Percentiles rank a stretch among this genome's conserved stretches.
Conservation (phyloP, 35 echinoderm and acorn worm species). For the Amphiura filiformis region DNA sequence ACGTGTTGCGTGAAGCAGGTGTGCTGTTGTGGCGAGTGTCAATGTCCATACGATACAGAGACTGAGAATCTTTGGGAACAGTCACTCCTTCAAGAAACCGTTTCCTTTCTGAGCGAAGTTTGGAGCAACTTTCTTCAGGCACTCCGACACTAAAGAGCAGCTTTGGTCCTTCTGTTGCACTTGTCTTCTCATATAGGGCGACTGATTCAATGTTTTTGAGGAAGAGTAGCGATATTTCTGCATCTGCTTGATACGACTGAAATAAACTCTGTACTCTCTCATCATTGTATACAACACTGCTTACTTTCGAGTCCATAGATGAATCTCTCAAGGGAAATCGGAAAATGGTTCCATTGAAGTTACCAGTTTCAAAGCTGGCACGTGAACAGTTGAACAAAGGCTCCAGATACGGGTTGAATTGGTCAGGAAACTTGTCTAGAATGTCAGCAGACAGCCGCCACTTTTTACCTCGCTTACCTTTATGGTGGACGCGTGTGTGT, state of each 20-base stretch:
- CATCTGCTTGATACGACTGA: conserved; percentile 2
- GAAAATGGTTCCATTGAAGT: conserved; percentile 21
- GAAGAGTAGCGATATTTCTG: conserved; percentile 17
- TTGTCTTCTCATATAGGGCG: conserved; percentile 3
- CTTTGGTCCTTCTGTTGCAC: not conserved
- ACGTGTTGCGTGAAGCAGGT: not conserved
- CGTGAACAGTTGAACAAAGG: conserved; percentile 1
- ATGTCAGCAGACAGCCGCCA: not conserved
- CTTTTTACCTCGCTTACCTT: not conserved
- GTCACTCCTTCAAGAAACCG: not conserved
- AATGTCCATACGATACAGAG: not conserved
- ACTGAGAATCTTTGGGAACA: not conserved
- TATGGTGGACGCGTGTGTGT: conserved; percentile 15
- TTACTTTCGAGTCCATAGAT: not conserved
- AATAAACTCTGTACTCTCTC: conserved; percentile 3
- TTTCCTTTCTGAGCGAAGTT: not conserved
- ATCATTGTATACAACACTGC: not conserved
- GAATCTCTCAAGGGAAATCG: conserved; percentile 13
- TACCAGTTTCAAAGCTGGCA: conserved; percentile 8
- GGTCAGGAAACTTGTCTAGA: not conserved
- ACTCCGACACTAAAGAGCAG: conserved; percentile 3
- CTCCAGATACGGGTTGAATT: conserved; percentile 10
- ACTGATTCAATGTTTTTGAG: conserved; percentile 24
- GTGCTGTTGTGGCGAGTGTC: too few species aligned
- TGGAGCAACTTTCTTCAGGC: too few species aligned